phyloP scores from a whole-genome alignment of 2,113 vertebrate species.

The Mohoua ochrocephala region DNA sequence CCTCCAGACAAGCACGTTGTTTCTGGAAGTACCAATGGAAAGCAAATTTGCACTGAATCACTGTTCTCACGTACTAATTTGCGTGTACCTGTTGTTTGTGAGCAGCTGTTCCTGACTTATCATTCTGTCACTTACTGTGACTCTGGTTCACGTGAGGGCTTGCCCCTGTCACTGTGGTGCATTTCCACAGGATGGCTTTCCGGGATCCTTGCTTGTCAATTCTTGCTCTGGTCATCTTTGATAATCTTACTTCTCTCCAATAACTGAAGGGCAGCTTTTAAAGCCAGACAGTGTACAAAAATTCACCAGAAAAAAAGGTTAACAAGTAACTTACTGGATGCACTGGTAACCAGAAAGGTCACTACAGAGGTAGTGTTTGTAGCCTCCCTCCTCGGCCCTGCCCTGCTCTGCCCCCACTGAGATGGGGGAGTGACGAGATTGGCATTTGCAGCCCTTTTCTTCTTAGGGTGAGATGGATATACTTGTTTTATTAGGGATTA shows the following conservation, averaged over 20 bases:
- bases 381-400: not conserved
- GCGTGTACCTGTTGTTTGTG: not conserved
- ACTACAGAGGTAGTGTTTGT: not conserved
- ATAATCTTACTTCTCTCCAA: not conserved
- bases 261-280: not conserved
- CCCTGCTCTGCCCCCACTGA: not conserved
- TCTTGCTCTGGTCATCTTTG: not conserved
- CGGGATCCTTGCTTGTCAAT: not conserved
- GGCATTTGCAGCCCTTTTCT: not conserved
- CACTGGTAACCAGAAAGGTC: not conserved
- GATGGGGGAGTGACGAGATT: not conserved
- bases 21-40: not conserved
- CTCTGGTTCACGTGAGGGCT: fast-evolving
- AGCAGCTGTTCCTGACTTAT: not conserved
- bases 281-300: not conserved
- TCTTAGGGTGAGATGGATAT: not conserved
- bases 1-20: not conserved
- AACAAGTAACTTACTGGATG: not conserved
- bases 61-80: not conserved
- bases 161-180: not conserved
- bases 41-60: not conserved
- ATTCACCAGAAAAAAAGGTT: not conserved
- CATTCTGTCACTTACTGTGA: not conserved
- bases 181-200: not conserved
- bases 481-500: not conserved